Conservation (phyloP, 2,888 invertebrate species). For the Hofmannophila pseudospretella region DNA sequence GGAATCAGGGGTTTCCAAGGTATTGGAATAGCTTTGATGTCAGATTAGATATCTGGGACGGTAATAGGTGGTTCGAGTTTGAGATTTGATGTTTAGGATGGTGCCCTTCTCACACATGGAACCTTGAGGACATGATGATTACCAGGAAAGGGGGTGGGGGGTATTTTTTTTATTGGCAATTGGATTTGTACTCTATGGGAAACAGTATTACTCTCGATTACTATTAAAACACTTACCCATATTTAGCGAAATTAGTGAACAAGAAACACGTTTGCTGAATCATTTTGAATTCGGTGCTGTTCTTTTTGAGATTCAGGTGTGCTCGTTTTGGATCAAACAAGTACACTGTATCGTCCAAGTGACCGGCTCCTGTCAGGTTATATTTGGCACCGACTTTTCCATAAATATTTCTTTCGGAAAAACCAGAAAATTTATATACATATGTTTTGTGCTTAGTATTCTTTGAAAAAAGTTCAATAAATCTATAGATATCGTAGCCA, state of each 20-base stretch:
- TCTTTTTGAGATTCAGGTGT: slow-evolving; percentile 31
- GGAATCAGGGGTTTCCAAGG: no score
- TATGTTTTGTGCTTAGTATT: slow-evolving; percentile 22
- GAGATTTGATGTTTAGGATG: no score
- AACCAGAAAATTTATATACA: slow-evolving; percentile 37
- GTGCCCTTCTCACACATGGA: no score
- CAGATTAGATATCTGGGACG: no score
- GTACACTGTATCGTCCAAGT: slow-evolving; percentile 50
- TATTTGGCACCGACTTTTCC: slow-evolving; percentile 28
- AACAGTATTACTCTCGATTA: no score
- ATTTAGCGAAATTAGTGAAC: slow-evolving; percentile 54
- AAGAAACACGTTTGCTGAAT: slow-evolving; percentile 37
- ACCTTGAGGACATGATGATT: no score
- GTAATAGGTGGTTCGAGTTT: no score
- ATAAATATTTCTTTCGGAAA: slow-evolving; percentile 39
- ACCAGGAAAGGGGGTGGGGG: no score
- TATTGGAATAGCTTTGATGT: no score
- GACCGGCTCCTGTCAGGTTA: slow-evolving; percentile 36
- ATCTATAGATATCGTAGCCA: slow-evolving; percentile 25
- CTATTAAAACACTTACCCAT: slow-evolving; percentile 37
- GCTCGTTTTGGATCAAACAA: slow-evolving; percentile 36
- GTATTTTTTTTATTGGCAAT: no score
- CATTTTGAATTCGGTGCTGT: slow-evolving; percentile 33
- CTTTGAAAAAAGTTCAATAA: slow-evolving; percentile 19
- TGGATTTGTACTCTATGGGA: no score